Percentiles rank a stretch among this genome's conserved stretches.
Evolutionary conservation across 2,888 invertebrate genomes (phyloP).

Genomic region (Eueremaeus valkanovi): DNA sequence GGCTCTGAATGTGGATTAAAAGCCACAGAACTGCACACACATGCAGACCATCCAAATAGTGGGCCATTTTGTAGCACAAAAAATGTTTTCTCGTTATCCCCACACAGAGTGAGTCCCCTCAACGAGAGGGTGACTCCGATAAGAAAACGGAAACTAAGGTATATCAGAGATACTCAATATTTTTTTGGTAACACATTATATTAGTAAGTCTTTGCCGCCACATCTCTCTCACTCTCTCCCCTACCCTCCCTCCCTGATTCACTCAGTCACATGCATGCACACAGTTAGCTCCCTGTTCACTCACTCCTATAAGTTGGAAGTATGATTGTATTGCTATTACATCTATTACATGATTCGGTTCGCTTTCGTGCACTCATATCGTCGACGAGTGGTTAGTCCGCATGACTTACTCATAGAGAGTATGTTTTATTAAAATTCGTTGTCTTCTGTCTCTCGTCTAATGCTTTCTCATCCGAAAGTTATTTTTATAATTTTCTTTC

Average conservation of each 20-base stretch:
- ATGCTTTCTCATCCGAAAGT: no score
- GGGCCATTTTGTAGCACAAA: conserved; percentile 5
- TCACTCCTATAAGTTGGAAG: neutral
- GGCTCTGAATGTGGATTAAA: neutral
- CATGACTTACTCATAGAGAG: conserved; percentile 20
- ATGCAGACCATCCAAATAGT: neutral
- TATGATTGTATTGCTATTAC: neutral
- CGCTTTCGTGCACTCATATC: neutral
- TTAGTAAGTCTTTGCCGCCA: neutral
- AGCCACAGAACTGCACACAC: neutral
- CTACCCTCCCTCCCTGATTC: neutral
- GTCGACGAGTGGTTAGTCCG: neutral
- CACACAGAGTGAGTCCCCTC: neutral
- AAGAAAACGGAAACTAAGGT: conserved; percentile 22
- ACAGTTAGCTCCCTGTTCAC: neutral
- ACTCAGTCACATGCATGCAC: no score
- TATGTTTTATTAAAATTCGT: conserved; percentile 20
- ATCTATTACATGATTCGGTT: neutral
- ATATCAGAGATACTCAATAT: conserved; percentile 14
- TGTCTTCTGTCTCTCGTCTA: no score
- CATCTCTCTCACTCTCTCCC: conserved; percentile 32
- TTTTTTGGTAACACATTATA: neutral
- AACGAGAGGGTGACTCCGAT: conserved; percentile 19
- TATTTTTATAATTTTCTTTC: no score
- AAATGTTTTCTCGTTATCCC: neutral